Evolutionary conservation across 2,113 vertebrate genomes (phyloP), one percentile per base, ranked within the genome.

Genomic region (Chionis minor): DNA sequence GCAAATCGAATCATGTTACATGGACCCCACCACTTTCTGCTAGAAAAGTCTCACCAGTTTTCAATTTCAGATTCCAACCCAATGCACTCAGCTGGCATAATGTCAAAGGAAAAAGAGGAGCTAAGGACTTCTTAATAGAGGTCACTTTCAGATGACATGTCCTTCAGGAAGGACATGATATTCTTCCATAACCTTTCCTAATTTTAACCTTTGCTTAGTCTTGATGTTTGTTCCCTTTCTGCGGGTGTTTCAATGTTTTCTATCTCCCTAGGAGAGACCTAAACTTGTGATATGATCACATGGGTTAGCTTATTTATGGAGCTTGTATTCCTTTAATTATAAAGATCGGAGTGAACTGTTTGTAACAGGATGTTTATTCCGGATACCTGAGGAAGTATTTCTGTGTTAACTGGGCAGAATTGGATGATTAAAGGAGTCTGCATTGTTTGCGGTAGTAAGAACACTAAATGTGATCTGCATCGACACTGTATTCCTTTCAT

Each of bases 31-130:
- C 59, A 4, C 69, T 62, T 91, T 63, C 47, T 91, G 17, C 38
- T 90, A 26, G 56, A n/a, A 79, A 87, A 79, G 66, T 90, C 81
- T 87, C 65, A 75, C 73, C 56, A 38, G 90, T 93, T 91, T 95
- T 85, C 54, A 69, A 27, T 95, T 95, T 92, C 81, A 63, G 47
- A 79, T 94, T 94, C 66, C 78, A 95, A 5, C 16, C 19, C 84
- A 75, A 21, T 62, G 42, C 38, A 66, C 9, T 71, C 65, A 62
- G 14, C 56, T 88, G 81, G 70, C 65, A 40, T 59, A 52, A 81
- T 55, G 66, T 88, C 78, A 87, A 74, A 81, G 23, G 61, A 44
- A 78, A 91, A 71, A 75, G 40, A 81, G 20, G 20, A 87, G 78
- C 61, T 87, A 63, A 67, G 47, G 42, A 32, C 55, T 78, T 52